A percentile compares a stretch with the other conserved stretches of the same genome.
Conservation (phyloP, 1,140 invertebrate species). For the Acyrthosiphon pisum region DNA sequence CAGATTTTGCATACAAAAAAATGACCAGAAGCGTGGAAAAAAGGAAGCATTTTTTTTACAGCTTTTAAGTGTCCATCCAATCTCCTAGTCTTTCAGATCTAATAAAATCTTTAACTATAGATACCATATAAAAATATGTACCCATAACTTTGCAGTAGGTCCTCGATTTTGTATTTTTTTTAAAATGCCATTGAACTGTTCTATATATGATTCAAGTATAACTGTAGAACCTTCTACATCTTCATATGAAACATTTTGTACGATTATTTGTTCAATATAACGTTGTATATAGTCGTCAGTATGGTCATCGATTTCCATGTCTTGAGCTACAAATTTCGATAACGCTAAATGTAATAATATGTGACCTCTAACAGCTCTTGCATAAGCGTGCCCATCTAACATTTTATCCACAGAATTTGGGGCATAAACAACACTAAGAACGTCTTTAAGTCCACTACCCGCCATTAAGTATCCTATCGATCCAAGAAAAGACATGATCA, state of each 20-base stretch:
- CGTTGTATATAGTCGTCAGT: too few species aligned
- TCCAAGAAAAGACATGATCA: conserved; percentile 39
- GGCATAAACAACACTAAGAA: conserved; percentile 23
- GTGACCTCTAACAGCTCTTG: conserved; percentile 28
- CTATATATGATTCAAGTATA: too few species aligned
- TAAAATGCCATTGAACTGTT: too few species aligned
- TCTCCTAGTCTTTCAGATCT: too few species aligned
- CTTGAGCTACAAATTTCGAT: conserved; percentile 5
- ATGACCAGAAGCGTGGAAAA: not conserved
- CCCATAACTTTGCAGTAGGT: not conserved
- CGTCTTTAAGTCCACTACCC: conserved; percentile 40
- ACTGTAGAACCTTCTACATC: too few species aligned
- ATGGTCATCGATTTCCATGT: not conserved
- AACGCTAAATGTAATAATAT: conserved; percentile 21
- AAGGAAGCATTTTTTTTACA: not conserved
- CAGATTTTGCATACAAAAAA: conserved; percentile 2
- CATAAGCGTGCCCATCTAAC: conserved; percentile 34
- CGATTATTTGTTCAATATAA: too few species aligned
- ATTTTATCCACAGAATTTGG: conserved; percentile 43
- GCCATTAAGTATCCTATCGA: conserved; percentile 14
- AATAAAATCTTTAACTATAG: too few species aligned
- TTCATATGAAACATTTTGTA: too few species aligned
- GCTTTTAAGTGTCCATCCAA: too few species aligned
- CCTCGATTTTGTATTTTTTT: too few species aligned
- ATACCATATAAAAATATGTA: conserved; percentile 1